Evolutionary conservation across 2,888 invertebrate genomes (phyloP), one percentile per base, ranked within the genome.

Genomic region (Iphiclides podalirius): DNA sequence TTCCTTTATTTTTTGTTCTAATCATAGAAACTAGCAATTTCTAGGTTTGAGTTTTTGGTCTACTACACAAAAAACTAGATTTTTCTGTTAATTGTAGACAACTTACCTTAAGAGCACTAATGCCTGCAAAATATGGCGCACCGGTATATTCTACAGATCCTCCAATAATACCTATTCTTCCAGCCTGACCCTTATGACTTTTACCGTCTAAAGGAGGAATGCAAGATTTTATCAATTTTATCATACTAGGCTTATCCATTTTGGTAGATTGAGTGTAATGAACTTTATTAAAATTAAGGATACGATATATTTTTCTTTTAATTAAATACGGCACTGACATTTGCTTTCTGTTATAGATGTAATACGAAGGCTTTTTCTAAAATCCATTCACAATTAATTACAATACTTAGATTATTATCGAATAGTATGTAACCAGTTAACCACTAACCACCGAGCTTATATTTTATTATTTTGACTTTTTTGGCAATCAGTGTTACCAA

Each of bases 121-220:
- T 96, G 1, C 96, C 97, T 7, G 98, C 93, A 88, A 96, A 99
- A 76, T 96, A 99, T 2, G 99, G 99, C 0, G 99, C 99, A 28
- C 99, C 98, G 0, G 98, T 98, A 69, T 98, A 99, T 86, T 98
- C 98, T 40, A 93, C 79, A 47, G 96, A 97, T 0, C 99, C 99
- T 11, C 99, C 99, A 60, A 99, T 91, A 31, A 99, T 92, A 28
- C 96, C 98, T 59, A 99, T 94, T 65, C 97, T 90, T 7, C 98
- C 98, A 42, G 94, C 93, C 84, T 96, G 94, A 33, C 98, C 98
- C 88, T 98, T 98, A 75, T 97, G 94, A 60, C 90, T 91, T 8
- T 83, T 89, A 50, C 87, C 87, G 14, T 85, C 85, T 37, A 97
- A 86, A 56, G 86, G 79, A 20, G 95, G 95, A 59, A 95, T 91